Evolutionary conservation across 2,113 vertebrate species (phyloP), one percentile per base, ranked within the genome.

Genomic region (Lasiurus borealis): DNA sequence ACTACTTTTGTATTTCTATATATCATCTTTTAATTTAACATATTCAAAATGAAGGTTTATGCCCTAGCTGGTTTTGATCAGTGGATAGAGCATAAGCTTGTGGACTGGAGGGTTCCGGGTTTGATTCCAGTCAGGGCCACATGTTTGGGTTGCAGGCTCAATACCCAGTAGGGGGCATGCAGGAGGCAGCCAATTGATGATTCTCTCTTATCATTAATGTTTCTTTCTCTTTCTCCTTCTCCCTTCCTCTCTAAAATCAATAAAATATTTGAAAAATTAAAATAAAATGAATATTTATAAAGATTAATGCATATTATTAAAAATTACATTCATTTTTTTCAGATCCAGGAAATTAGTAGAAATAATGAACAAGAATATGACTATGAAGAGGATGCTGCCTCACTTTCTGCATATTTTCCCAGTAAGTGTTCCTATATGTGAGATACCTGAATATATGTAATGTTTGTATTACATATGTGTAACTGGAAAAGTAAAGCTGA

Each of bases 351-450:
- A 94, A 34, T 88, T 83, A 34, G 69, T 46, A 75, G 66, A 93
- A 91, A 81, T 66, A 16, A 72, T 52, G 44, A 31, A 2, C 81
- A 90, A 2, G 27, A 97, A 75, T 88, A 92, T 44, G 85, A 96
- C 80, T 95, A 89, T 78, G 89, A 78, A 36, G 97, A 97, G 36
- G 62, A 93, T 34, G 4, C 69, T 8, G 25, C n/a, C 68, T 93
- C 83, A 36, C 62, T 91, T 92, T 77, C 36, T 92, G 85, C 78
- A 69, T 29, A 40, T 94, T 36, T 66, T 4, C 0, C 31, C 36
- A 31, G 98, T 98, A 98, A 97, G 98, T 98, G 36, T 36, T 40
- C 6, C 15, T 95, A 9, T 62, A 64, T 78, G 31, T 85, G 78
- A 27, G 3, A 1, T 85, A 44, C 52, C 40, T 69, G 23, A 69